Conservation (phyloP, 2,797 vertebrate species). For the Pteropus rufus region DNA sequence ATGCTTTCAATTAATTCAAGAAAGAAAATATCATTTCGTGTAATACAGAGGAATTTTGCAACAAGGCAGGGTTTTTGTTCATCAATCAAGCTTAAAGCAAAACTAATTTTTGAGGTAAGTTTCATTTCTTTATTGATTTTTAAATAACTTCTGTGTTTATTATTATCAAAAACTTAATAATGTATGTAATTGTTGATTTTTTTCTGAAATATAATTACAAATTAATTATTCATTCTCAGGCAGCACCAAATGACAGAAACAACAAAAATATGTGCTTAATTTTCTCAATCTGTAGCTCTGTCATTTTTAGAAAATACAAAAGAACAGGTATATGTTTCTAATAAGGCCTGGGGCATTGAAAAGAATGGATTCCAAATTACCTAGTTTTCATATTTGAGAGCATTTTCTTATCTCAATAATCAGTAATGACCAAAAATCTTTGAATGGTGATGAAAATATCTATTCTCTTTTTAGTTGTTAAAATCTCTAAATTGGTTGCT, state of each 20-base stretch:
- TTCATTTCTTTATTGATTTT: slow-evolving; percentile 50
- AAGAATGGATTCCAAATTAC: background rate
- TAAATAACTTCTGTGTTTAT: slow-evolving; percentile 51
- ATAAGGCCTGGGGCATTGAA: slow-evolving; percentile 42
- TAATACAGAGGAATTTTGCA: slow-evolving; percentile 42
- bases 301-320: slow-evolving; percentile 13
- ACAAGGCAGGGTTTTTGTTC: slow-evolving; percentile 5
- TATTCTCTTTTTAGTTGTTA: slow-evolving; percentile 44
- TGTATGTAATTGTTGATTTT: background rate
- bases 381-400: slow-evolving; percentile 10
- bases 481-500: slow-evolving; percentile 47
- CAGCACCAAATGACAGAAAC: background rate
- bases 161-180: slow-evolving; percentile 56
- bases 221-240: slow-evolving; percentile 46
- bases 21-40: slow-evolving; percentile 35
- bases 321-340: background rate
- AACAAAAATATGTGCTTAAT: background rate
- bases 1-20: background rate
- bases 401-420: slow-evolving; percentile 4
- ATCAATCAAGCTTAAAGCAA: slow-evolving; percentile 39
- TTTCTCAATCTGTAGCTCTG: background rate
- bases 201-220: slow-evolving; percentile 24
- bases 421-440: slow-evolving; percentile 19
- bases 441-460: slow-evolving; percentile 56
- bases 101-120: background rate